Evolutionary conservation across 2,113 vertebrate species (phyloP).

Genomic region (Peromyscus polionotus): DNA sequence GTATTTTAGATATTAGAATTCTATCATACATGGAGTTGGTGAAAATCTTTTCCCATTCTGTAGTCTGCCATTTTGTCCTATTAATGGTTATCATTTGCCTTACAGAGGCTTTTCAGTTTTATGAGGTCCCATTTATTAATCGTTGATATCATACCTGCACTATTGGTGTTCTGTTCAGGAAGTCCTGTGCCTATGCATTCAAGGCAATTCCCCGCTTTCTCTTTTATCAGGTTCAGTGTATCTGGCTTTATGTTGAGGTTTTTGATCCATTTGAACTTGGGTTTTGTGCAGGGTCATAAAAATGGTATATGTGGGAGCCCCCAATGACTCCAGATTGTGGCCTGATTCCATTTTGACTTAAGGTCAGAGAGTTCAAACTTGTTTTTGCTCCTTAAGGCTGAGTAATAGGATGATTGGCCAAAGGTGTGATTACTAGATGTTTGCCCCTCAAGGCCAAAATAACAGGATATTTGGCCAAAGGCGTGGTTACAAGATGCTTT

Average conservation of each 20-base stretch:
- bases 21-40: neutral
- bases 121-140: neutral
- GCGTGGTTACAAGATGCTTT: too few species aligned
- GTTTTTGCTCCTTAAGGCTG: too few species aligned
- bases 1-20: neutral
- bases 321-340: too few species aligned
- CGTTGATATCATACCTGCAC: neutral
- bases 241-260: neutral
- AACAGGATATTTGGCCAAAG: too few species aligned
- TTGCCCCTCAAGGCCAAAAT: too few species aligned
- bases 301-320: neutral
- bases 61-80: neutral
- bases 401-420: too few species aligned
- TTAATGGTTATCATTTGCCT: neutral
- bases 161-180: neutral
- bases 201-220: neutral
- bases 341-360: too few species aligned
- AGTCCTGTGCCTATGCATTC: neutral
- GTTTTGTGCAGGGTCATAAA: neutral
- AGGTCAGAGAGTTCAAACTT: too few species aligned
- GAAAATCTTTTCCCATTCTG: neutral
- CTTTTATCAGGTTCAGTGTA: neutral
- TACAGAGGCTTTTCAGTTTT: neutral
- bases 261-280: neutral
- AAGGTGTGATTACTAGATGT: too few species aligned